A percentile compares a stretch with the other conserved stretches of the same genome.
These are phyloP conservation scores for Branchipolynoe longqiensis DNA, from an alignment of 2,888 invertebrate species.

Conservation along the genomic window DNA sequence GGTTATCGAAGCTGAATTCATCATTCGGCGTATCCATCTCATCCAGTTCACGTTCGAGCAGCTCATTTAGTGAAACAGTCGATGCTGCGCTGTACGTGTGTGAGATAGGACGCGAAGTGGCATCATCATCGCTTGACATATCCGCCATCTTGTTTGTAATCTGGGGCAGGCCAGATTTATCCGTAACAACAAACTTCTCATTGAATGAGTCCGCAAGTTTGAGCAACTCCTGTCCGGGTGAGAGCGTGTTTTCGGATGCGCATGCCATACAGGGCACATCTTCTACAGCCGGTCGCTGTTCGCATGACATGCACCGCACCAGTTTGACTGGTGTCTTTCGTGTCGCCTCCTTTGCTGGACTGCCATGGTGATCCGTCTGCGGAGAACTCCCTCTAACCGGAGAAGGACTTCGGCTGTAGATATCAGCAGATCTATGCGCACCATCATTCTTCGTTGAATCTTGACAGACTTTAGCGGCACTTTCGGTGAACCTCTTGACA, in stretches of 20 bases:
- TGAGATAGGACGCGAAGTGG: constrained; percentile 67
- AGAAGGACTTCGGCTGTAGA: not conserved
- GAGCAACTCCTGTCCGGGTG: constrained; percentile 64
- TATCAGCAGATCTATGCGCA: not conserved
- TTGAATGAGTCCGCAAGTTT: constrained; percentile 63
- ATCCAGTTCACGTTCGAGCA: constrained; percentile 72
- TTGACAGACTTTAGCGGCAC: not conserved
- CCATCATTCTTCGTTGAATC: not conserved
- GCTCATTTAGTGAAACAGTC: constrained; percentile 77
- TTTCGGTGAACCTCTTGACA: not conserved
- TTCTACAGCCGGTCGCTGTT: constrained; percentile 18
- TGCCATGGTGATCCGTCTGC: not conserved
- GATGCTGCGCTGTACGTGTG: constrained; percentile 75
- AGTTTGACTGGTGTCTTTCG: not conserved
- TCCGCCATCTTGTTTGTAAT: constrained; percentile 5
- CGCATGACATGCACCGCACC: constrained; percentile 14
- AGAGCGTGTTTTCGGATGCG: constrained; percentile 1
- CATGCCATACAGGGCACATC: not conserved
- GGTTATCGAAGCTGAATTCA: constrained; percentile 46
- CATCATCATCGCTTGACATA: constrained; percentile 7
- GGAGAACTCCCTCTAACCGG: not conserved
- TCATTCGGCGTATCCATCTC: constrained; percentile 58
- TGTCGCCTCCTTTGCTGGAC: not conserved
- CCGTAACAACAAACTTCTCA: constrained; percentile 56
- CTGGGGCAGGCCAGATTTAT: constrained; percentile 58